phyloP scores from a whole-genome alignment of 2,888 invertebrate species.

The Subacronicta megacephala region DNA sequence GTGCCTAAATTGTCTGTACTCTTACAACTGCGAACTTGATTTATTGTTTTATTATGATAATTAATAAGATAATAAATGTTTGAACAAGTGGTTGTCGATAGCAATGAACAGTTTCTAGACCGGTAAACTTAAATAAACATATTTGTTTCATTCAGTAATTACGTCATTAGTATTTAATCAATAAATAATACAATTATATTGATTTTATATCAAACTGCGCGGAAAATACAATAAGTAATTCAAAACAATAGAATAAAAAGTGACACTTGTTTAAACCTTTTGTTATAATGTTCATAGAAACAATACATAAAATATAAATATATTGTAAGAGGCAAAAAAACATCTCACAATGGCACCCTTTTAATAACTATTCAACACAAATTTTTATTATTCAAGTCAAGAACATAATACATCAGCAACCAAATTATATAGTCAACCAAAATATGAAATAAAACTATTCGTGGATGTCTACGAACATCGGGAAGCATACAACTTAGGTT shows the following conservation, averaged over 20 bases:
- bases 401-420: too few relatives aligned
- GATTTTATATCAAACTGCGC: background rate
- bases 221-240: background rate
- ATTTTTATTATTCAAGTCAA: too few relatives aligned
- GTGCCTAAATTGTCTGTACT: background rate
- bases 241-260: background rate
- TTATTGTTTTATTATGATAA: background rate
- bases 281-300: too few relatives aligned
- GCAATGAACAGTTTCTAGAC: constrained; percentile 8
- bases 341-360: too few relatives aligned
- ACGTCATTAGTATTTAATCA: background rate
- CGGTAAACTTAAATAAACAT: constrained; percentile 3
- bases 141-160: background rate
- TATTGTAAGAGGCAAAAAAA: too few relatives aligned
- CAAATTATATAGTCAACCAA: too few relatives aligned
- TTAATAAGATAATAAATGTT: background rate
- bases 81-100: constrained; percentile 10
- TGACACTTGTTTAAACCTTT: background rate
- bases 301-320: too few relatives aligned
- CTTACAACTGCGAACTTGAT: background rate
- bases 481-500: too few relatives aligned
- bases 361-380: too few relatives aligned
- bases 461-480: too few relatives aligned
- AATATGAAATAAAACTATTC: too few relatives aligned
- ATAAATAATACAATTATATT: background rate